Base-by-base conservation (phyloP, 2,113 vertebrate species). In the Chauna torquata region DNA sequence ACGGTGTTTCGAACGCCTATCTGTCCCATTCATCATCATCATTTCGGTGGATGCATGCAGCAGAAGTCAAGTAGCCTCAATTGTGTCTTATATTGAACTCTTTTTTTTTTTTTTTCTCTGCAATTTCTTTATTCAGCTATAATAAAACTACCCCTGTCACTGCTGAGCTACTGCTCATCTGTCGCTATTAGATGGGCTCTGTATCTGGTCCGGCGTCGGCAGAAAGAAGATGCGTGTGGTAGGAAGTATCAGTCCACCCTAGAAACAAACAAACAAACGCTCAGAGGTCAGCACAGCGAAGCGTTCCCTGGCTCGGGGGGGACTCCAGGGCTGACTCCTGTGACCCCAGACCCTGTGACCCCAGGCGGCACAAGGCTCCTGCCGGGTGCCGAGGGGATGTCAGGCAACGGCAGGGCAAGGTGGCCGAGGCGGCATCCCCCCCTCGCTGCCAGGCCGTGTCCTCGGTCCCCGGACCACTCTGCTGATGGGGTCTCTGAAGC, bases 11-110 rank as follows among this genome's bases (percentile, higher is more conserved):
- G 38, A 57, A 27, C 74, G 58, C 45, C 68, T 25, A 58, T 23
- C 59, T n/a, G 83, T 34, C 65, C 3, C 3, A 85, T 95, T 25
- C 86, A 69, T 96, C 88, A 72, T 45, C 95, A 64, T 96, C 95
- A 8, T 72, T 80, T 83, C 8, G 36, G 61, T 44, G 58, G 9
- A 52, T 86, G 68, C 76, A 49, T n/a, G 91, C 62, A 72, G 94
- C 91, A 66, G 6, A 80, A 95, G 91, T 90, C 95, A 94, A 92
- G 95, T 28, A 12, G 64, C 92, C 86, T 95, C 96, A 64, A 83
- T 66, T 83, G 82, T 74, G n/a, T 44, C 94, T 72, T 36, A 80
- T 61, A 80, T 93, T 70, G 92, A 66, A 19, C 86, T 86, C 68
- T 88, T 88, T 88, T 83, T 86, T 94, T 71, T 86, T 88, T 86